Conservation (phyloP, 2,888 invertebrate genomes). For the Ectemnius lituratus region DNA sequence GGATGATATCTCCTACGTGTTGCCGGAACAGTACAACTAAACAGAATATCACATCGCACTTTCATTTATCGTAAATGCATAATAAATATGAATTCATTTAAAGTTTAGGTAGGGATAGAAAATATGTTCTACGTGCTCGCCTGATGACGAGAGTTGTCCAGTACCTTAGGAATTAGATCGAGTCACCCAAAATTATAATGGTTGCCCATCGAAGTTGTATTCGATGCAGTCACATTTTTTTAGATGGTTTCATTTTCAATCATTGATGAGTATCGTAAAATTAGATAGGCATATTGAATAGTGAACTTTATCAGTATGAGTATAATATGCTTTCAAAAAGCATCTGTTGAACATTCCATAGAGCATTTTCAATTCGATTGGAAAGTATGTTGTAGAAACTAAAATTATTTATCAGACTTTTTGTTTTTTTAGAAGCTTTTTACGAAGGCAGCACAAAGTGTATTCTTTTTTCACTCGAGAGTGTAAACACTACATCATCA, state of each 20-base stretch:
- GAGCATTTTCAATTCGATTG: slow-evolving; percentile 32
- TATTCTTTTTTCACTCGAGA: slow-evolving; percentile 23
- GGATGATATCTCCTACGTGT: slow-evolving; percentile 97
- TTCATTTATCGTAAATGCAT: slow-evolving; percentile 57
- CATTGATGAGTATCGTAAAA: slow-evolving; percentile 5
- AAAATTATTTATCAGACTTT: slow-evolving; percentile 1
- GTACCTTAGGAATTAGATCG: slow-evolving; percentile 3
- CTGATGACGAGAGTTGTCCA: slow-evolving; percentile 14
- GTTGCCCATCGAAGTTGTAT: slow-evolving; percentile 40
- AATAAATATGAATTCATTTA: slow-evolving; percentile 51
- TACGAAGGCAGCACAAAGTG: slow-evolving; percentile 30
- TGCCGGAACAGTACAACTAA: slow-evolving; percentile 86
- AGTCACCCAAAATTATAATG: slow-evolving; percentile 6
- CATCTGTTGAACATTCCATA: slow-evolving; percentile 41
- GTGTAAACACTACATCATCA: not conserved
- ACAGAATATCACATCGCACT: slow-evolving; percentile 39
- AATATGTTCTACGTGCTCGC: slow-evolving; percentile 22
- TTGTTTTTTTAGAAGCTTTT: not conserved
- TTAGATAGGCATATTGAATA: slow-evolving; percentile 13
- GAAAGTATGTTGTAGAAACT: slow-evolving; percentile 4
- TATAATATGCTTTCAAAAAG: slow-evolving; percentile 7
- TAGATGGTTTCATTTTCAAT: slow-evolving; percentile 1
- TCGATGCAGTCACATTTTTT: slow-evolving; percentile 12
- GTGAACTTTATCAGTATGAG: slow-evolving; percentile 17
- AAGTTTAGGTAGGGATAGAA: slow-evolving; percentile 35